Base-by-base conservation (phyloP, 2,797 vertebrate genomes). In the Picus viridis region DNA sequence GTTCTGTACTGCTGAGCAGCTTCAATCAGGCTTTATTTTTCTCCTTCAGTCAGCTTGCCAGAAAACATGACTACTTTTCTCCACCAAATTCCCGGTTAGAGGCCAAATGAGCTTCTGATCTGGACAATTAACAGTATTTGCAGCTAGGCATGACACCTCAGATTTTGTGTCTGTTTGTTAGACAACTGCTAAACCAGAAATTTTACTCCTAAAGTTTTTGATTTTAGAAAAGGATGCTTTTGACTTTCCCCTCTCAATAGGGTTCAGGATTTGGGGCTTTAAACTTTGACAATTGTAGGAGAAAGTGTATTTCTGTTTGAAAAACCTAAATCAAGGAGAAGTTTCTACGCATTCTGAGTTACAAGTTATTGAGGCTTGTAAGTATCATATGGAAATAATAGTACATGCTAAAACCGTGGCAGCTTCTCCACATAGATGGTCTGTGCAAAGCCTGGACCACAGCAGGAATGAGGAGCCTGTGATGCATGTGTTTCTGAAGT, bases 1-100 rank as follows among this genome's bases (percentile, higher is more conserved):
- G 9, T 94, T 94, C 83, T 90, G 86, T 87, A 83, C 78, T 96
- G 93, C 88, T 16, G 17, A 92, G 93, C 90, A 93, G 88, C 90
- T 95, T 95, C 93, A 94, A 68, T 96, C 94, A 95, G 89, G 74
- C 79, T 94, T 91, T 88, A 83, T 94, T 95, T 95, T 94, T 88
- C 68, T 76, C 58, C 41, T 86, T 74, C 71, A 92, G 75, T 90
- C 92, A 89, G 81, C 85, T 83, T 92, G 41, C 70, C 56, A 88
- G 89, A 88, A 95, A 88, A 79, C 83, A 77, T 32, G 84, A 78
- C 39, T 22, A 72, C 41, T 85, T 92, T 90, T 75, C 68, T 89
- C 32, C 54, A 71, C 45, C 29, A 49, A 51, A 78, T 83, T 86
- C 73, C 75, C 69, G 18, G 30, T 92, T 81, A 93, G 73, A 85